phyloP scores from a whole-genome alignment of 1,140 invertebrate genomes.

The Piezodorus guildinii region DNA sequence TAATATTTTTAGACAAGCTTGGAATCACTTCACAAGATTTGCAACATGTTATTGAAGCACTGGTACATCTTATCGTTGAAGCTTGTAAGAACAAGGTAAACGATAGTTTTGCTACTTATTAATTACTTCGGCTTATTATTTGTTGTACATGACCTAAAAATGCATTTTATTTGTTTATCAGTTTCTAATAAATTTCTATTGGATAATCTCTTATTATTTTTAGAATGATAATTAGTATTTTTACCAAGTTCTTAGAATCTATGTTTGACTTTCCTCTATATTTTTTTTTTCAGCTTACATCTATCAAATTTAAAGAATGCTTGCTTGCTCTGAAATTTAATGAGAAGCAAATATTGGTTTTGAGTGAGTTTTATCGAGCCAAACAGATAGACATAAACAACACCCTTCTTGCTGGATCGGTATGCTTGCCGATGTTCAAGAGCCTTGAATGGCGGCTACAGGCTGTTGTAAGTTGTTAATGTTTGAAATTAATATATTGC shows the following conservation, averaged over 20 bases:
- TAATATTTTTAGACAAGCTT: constrained; percentile 15
- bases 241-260: not conserved
- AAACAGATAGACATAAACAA: constrained; percentile 16
- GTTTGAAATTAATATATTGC: no score
- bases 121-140: not conserved
- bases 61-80: constrained; percentile 14
- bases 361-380: constrained; percentile 6
- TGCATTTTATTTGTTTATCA: no score
- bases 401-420: constrained; percentile 8
- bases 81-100: constrained; percentile 19
- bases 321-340: not conserved
- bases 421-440: constrained; percentile 14
- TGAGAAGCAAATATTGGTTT: not conserved
- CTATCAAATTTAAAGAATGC: not conserved
- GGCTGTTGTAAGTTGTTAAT: constrained; percentile 12
- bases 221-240: no score
- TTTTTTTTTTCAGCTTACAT: constrained; percentile 13
- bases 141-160: no score
- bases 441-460: constrained; percentile 17
- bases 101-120: not conserved
- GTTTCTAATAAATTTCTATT: no score
- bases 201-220: no score
- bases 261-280: not conserved
- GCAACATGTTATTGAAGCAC: constrained; percentile 17
- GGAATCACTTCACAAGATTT: constrained; percentile 1